phyloP scores from a whole-genome alignment of 92 coral and sea anemone genomes.

The Zoanthus gigantus region DNA sequence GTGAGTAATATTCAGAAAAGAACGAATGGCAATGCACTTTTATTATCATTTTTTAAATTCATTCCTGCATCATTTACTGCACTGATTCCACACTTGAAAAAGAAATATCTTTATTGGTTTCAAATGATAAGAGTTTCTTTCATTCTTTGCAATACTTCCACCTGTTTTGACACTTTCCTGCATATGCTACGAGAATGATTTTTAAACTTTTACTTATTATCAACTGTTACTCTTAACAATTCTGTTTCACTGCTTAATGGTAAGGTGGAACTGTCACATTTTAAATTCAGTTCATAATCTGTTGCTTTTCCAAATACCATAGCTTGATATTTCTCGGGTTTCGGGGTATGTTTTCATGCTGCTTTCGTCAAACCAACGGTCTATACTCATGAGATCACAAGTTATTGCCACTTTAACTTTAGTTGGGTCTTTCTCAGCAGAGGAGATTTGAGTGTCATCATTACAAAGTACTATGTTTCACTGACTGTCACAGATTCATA shows the following conservation, averaged over 20 bases:
- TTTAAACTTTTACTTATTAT: constrained; percentile 7
- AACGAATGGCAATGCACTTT: constrained; percentile 50
- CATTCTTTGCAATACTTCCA: constrained; percentile 41
- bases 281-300: background rate
- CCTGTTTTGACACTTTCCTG: constrained; percentile 41
- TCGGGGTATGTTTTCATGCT: background rate
- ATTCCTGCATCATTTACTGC: constrained; percentile 35
- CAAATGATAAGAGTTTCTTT: constrained; percentile 13
- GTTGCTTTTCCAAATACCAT: background rate
- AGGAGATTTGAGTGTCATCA: background rate
- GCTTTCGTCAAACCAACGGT: background rate
- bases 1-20: constrained; percentile 17
- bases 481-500: no score
- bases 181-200: background rate
- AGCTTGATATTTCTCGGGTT: background rate
- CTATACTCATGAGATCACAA: background rate
- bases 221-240: constrained; percentile 46
- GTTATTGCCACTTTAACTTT: background rate
- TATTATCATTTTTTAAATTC: constrained; percentile 52
- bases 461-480: background rate
- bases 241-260: no score
- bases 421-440: background rate
- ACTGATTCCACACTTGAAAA: constrained; percentile 56
- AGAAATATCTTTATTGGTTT: constrained; percentile 37
- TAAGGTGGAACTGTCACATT: background rate